Evolutionary conservation across 2,888 invertebrate genomes (phyloP).

Genomic region (Dexiosoma caninum): DNA sequence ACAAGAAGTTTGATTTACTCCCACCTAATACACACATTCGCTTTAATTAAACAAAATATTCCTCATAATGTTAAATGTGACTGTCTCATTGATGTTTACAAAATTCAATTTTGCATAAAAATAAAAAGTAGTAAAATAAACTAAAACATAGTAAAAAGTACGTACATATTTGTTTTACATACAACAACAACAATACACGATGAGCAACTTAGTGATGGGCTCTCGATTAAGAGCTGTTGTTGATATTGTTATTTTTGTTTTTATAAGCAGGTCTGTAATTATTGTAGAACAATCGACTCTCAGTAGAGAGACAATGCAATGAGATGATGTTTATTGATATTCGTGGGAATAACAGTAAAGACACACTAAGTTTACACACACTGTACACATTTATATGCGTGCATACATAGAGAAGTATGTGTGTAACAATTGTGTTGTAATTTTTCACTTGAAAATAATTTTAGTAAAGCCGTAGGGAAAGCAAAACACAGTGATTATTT

Average conservation of each 20-base stretch:
- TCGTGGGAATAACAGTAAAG: slow-evolving; percentile 27
- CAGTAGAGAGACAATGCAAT: slow-evolving; percentile 10
- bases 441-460: slow-evolving; percentile 1
- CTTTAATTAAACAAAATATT: too few species aligned
- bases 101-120: not conserved
- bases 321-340: slow-evolving; percentile 35
- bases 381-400: not conserved
- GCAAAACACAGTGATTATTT: slow-evolving; percentile 17
- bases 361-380: not conserved
- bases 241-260: slow-evolving; percentile 6
- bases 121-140: not conserved
- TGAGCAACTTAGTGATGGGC: not conserved
- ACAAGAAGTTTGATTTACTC: too few species aligned
- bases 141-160: not conserved
- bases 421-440: not conserved
- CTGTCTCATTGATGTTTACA: not conserved
- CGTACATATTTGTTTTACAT: not conserved
- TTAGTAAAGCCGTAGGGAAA: not conserved
- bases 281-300: slow-evolving; percentile 2
- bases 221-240: not conserved
- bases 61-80: too few species aligned
- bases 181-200: not conserved
- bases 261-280: not conserved
- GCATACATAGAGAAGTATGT: not conserved
- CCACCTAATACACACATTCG: too few species aligned